Percentiles rank a stretch among this genome's conserved stretches.
Evolutionary conservation across 1,140 invertebrate species (phyloP).

Genomic region (Anastrepha ludens): DNA sequence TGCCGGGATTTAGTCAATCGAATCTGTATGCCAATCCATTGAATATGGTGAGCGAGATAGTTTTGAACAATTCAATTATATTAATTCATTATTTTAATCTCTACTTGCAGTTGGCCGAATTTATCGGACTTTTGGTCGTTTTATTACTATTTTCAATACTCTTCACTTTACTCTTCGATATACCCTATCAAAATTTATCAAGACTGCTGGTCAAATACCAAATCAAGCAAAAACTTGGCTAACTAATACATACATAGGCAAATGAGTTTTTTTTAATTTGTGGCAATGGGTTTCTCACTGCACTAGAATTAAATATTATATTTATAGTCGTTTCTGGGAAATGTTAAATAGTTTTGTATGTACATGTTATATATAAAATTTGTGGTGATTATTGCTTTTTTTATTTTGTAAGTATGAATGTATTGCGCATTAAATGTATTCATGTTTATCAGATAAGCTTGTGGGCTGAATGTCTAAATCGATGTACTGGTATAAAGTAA

Average conservation of each 20-base stretch:
- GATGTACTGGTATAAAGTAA: too few relatives aligned
- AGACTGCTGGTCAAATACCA: neutral
- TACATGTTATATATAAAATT: too few relatives aligned
- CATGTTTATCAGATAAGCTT: too few relatives aligned
- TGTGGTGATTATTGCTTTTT: too few relatives aligned
- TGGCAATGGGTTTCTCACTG: too few relatives aligned
- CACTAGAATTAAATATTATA: too few relatives aligned
- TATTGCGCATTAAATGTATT: too few relatives aligned
- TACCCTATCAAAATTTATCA: conserved; percentile 21
- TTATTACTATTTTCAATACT: neutral
- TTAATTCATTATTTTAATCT: neutral
- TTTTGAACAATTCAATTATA: neutral
- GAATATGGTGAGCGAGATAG: neutral
- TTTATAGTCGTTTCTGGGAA: too few relatives aligned
- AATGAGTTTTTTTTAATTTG: too few relatives aligned
- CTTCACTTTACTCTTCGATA: conserved; percentile 2
- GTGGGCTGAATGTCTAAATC: too few relatives aligned
- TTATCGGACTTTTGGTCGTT: neutral
- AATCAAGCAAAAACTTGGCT: neutral
- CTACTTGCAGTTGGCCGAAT: neutral
- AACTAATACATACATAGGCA: neutral
- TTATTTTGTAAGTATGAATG: too few relatives aligned
- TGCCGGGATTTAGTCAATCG: neutral
- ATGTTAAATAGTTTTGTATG: too few relatives aligned
- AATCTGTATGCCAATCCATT: neutral